phyloP scores from a whole-genome alignment of 2,113 vertebrate genomes.

The Mustelus asterias region DNA sequence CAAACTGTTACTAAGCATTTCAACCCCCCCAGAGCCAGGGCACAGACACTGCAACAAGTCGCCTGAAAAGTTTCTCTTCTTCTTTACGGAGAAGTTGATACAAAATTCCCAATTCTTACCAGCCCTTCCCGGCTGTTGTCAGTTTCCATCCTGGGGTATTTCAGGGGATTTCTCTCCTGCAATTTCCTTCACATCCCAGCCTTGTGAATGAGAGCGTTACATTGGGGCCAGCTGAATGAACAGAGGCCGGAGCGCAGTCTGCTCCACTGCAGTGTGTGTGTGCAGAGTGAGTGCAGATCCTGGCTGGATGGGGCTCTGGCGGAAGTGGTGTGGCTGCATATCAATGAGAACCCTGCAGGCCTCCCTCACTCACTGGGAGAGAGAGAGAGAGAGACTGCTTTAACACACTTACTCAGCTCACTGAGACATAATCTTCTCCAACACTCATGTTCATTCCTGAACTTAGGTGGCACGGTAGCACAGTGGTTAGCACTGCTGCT shows the following conservation, averaged over 20 bases:
- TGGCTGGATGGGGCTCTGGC: background rate
- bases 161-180: background rate
- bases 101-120: background rate
- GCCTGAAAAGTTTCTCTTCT: background rate
- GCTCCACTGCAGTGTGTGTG: background rate
- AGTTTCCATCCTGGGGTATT: background rate
- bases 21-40: background rate
- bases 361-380: background rate
- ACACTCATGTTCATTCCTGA: too few species aligned
- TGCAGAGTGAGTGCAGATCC: background rate
- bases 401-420: background rate
- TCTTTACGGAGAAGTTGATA: background rate
- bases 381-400: too few species aligned
- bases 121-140: background rate
- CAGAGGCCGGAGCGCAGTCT: background rate
- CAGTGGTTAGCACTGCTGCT: too few species aligned
- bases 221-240: background rate
- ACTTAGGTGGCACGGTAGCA: too few species aligned
- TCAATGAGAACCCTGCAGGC: background rate
- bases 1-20: background rate
- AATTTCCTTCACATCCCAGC: background rate
- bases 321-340: conserved; percentile 1
- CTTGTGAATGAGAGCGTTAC: background rate
- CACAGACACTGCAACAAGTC: too few species aligned
- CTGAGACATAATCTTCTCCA: too few species aligned